Evolutionary conservation across 2,113 vertebrate species (phyloP), one percentile per base, ranked within the genome.

Genomic region (Polypterus senegalus): DNA sequence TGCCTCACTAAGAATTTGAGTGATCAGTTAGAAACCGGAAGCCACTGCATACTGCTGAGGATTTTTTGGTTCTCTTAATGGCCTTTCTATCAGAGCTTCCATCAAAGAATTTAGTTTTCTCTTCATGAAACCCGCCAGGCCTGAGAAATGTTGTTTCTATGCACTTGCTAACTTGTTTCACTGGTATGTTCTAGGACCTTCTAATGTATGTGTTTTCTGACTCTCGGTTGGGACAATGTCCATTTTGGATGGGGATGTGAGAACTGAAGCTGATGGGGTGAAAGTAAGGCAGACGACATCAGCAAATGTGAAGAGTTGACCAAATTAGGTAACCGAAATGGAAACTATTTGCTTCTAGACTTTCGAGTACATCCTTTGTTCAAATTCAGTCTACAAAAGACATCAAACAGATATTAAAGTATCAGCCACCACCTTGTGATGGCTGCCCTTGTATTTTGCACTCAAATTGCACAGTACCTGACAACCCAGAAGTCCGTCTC

Each of bases 121-220:
- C 71, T 76, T 61, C 70, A 71, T 81, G 75, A 76, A 68, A 70
- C 79, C 27, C 71, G 71, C 70, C 78, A 78, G 81, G 78, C 79
- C 77, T 80, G 70, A 82, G 77, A 83, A 75, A 84, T 75, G 69
- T 47, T 61, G 51, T 79, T 83, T 77, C 81, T 86, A 85, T 83
- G 86, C 83, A 85, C 81, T 84, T 85, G 78, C 79, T 77, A 76
- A 74, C 80, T 82, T 78, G 77, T 83, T 73, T 57, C 73, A 73
- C 74, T 76, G 71, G 67, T 78, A 73, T 59, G 71, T 79, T 76
- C 79, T 61, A 61, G 55, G 44, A 73, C 71, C 62, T 70, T 71
- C 66, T 67, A 67, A 71, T 65, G 11, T 63, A 73, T 75, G 61
- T 73, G 63, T 70, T 78, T 61, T 60, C 65, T 63, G 11, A 56